Conservation (phyloP, 2,797 vertebrate genomes). For the Syndactyla subalaris region DNA sequence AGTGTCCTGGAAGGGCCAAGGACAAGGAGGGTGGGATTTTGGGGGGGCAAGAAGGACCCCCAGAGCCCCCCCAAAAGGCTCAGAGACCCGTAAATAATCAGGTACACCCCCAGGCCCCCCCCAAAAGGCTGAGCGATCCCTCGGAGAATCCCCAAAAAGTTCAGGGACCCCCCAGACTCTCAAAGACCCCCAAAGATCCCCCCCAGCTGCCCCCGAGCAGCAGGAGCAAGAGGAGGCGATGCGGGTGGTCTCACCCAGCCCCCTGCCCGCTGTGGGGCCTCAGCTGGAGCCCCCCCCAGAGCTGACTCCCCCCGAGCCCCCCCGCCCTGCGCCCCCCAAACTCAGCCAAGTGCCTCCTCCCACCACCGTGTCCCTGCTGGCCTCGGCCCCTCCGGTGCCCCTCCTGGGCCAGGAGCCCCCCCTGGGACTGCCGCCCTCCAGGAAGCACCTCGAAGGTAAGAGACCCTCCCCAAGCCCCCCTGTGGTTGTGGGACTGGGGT, state of each 20-base stretch:
- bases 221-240: conserved; percentile 20
- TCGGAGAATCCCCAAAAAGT: neutral
- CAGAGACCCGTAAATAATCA: too few species aligned
- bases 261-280: neutral
- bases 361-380: neutral
- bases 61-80: neutral
- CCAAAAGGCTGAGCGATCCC: neutral
- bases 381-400: neutral
- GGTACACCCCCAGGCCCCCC: neutral
- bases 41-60: neutral
- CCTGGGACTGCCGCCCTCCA: neutral
- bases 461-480: too few species aligned
- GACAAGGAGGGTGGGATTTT: neutral
- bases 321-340: neutral
- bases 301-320: neutral
- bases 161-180: neutral
- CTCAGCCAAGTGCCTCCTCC: conserved; percentile 51
- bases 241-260: neutral
- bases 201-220: rapidly evolving
- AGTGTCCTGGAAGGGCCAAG: neutral
- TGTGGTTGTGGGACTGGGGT: neutral
- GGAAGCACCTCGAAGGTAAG: conserved; percentile 35
- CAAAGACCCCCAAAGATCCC: neutral
- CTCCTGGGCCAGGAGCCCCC: neutral
- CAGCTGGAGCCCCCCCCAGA: neutral